These are phyloP conservation scores for Panthera leo DNA, from an alignment of 2,113 vertebrate genomes.

Conservation along the genomic window DNA sequence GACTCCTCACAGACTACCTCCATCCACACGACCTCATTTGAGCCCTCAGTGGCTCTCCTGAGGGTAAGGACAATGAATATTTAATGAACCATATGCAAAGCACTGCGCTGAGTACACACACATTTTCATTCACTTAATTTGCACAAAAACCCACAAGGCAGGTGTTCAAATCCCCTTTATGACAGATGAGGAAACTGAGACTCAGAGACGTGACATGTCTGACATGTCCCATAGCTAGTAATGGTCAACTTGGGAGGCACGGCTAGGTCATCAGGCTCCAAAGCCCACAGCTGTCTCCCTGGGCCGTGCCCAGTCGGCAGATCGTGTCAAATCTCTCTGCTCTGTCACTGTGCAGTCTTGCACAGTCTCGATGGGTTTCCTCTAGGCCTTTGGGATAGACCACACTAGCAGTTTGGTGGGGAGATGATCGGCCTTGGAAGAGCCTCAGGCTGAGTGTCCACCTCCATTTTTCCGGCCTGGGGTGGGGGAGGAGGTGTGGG, in stretches of 20 bases:
- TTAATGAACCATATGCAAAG: constrained; percentile 50
- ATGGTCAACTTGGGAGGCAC: neutral
- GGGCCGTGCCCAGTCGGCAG: neutral
- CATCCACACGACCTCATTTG: neutral
- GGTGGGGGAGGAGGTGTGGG: too few relatives aligned
- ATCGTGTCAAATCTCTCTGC: neutral
- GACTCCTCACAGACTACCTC: neutral
- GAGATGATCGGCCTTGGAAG: neutral
- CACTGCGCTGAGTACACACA: neutral
- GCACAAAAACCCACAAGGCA: neutral
- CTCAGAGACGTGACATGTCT: neutral
- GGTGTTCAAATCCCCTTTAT: neutral
- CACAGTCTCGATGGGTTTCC: neutral
- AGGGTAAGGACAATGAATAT: neutral
- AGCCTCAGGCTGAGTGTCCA: neutral
- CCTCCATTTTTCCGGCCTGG: neutral
- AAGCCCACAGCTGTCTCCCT: neutral
- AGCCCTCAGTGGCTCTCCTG: neutral
- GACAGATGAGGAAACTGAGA: constrained; percentile 22
- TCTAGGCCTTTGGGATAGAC: neutral
- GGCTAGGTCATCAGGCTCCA: neutral
- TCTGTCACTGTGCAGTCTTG: neutral
- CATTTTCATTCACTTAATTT: constrained; percentile 25
- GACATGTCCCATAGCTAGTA: too few relatives aligned
- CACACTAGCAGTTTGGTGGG: neutral